Conservation (phyloP, 1,140 invertebrate genomes). For the Vanessa tameamea region DNA sequence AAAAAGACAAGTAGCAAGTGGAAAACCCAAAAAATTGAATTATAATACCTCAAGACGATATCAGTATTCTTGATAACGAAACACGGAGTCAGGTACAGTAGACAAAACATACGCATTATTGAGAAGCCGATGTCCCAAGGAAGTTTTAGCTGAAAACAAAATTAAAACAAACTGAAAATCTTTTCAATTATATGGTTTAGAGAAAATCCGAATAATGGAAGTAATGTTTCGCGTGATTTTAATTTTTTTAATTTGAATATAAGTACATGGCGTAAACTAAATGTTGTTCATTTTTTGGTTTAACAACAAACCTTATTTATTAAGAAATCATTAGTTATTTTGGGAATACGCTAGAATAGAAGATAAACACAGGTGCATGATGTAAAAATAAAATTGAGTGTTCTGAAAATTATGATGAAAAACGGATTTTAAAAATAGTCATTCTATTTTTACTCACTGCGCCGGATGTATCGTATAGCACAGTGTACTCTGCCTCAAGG, state of each 20-base stretch:
- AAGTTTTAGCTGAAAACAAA: conserved; percentile 58
- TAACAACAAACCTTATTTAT: background rate
- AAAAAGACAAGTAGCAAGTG: conserved; percentile 59
- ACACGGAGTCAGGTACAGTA: conserved; percentile 69
- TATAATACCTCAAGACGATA: conserved; percentile 60
- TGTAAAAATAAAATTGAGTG: no score
- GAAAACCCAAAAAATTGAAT: conserved; percentile 71
- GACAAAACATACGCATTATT: conserved; percentile 68
- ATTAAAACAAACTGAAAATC: background rate
- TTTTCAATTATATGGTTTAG: background rate
- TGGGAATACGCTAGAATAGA: background rate
- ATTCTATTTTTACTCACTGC: conserved; percentile 42
- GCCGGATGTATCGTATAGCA: conserved; percentile 50
- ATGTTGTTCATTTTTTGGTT: background rate
- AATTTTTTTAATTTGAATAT: no score
- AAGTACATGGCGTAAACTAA: no score
- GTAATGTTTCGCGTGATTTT: no score
- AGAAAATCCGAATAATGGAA: no score
- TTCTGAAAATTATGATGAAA: no score
- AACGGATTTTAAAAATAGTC: background rate
- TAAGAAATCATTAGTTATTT: background rate
- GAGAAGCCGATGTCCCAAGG: conserved; percentile 72
- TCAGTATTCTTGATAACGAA: conserved; percentile 49
- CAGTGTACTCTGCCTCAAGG: conserved; percentile 58
- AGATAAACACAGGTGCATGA: no score